Conservation (phyloP, 2,113 vertebrate genomes). For the Nestor notabilis region DNA sequence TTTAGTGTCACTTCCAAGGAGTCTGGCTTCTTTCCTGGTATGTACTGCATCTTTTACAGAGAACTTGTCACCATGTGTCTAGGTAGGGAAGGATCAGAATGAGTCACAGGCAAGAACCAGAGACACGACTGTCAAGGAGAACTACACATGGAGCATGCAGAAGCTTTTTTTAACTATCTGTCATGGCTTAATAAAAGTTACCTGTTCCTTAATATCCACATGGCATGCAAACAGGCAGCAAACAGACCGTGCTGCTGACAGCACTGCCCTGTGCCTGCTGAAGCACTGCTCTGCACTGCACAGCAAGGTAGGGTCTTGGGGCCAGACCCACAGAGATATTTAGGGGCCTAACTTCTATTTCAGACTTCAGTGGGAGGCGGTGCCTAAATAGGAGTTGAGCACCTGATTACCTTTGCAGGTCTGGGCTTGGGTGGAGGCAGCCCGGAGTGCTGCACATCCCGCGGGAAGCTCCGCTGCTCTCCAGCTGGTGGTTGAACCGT, state of each 20-base stretch:
- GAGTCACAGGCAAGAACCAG: not conserved
- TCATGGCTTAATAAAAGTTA: not conserved
- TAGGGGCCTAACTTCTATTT: conserved; percentile 65
- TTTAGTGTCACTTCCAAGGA: not conserved
- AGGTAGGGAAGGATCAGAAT: not conserved
- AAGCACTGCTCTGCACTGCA: not conserved
- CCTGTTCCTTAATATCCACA: not conserved
- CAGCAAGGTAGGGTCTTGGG: not conserved
- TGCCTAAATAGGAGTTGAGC: conserved; percentile 60
- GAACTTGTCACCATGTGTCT: accelerated
- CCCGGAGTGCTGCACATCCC: not conserved
- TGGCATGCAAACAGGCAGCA: not conserved
- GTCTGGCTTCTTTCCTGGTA: not conserved
- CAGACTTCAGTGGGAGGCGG: conserved; percentile 49
- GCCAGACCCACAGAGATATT: conserved; percentile 56
- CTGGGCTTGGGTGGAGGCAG: not conserved
- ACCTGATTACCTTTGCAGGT: conserved; percentile 63
- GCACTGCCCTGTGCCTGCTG: not conserved
- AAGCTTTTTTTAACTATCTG: not conserved
- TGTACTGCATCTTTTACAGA: not conserved
- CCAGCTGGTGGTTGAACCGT: conserved; percentile 18
- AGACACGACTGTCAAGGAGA: accelerated
- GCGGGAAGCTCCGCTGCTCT: not conserved
- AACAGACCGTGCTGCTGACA: not conserved
- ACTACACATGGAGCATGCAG: not conserved